Evolutionary conservation across 1,140 invertebrate genomes (phyloP).

Genomic region (Meloidogyne floridensis): DNA sequence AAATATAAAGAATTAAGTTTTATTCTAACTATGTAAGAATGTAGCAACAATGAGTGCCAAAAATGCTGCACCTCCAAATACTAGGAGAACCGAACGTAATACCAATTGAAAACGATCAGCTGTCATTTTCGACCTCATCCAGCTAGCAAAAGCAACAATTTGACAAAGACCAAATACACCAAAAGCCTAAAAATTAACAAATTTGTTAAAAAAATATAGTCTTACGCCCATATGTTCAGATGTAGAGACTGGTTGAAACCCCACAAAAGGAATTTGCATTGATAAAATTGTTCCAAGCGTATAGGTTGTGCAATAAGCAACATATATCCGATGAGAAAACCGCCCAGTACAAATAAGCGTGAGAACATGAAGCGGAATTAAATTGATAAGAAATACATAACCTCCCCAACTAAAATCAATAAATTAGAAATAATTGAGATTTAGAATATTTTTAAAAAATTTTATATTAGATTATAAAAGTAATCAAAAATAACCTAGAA

Average conservation of each 20-base stretch:
- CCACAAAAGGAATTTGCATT: conserved; percentile 99
- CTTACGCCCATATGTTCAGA: conserved; percentile 95
- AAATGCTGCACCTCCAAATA: conserved; percentile 38
- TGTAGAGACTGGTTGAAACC: conserved; percentile 94
- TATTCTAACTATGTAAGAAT: conserved; percentile 43
- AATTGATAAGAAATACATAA: conserved; percentile 99
- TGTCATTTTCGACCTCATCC: conserved; percentile 83
- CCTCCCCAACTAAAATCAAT: conserved; percentile 91
- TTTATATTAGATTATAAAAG: no score
- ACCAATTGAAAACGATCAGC: conserved; percentile 88
- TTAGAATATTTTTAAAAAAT: neutral
- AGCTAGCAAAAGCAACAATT: conserved; percentile 82
- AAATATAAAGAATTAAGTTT: conserved; percentile 6
- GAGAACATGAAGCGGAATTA: conserved; percentile 97
- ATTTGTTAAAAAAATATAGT: conserved; percentile 12
- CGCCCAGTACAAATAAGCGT: conserved; percentile 79
- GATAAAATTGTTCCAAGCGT: conserved; percentile 90
- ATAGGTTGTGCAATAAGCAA: conserved; percentile 90
- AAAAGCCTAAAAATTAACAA: conserved; percentile 65
- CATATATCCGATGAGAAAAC: conserved; percentile 87
- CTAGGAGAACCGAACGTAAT: conserved; percentile 47
- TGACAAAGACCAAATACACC: conserved; percentile 93
- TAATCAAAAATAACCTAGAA: conserved; percentile 27
- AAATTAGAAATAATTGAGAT: neutral
- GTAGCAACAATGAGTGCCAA: conserved; percentile 38